Base-by-base conservation (phyloP, 64 coral and sea anemone species). In the Platygyra sinensis region DNA sequence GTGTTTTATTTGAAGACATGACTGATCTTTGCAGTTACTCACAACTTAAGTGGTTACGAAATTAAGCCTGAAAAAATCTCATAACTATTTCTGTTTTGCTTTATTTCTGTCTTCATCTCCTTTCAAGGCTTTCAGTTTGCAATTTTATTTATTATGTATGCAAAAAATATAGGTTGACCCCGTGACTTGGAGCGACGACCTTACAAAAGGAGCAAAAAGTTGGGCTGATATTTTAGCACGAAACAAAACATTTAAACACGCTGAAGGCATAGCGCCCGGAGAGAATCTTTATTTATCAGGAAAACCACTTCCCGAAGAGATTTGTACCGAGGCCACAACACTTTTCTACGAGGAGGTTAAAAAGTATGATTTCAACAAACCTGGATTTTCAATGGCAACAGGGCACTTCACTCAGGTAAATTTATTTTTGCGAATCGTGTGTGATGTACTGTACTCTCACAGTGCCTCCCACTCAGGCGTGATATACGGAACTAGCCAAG, bases 401-500 rank as follows among this genome's bases (percentile, higher is more conserved):
- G 92, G 92, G 8, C 92, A 94, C 69, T 94, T 94, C 33, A 94
- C 92, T 13, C 92, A 94, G 92, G 92, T 92, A 71, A 57, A 32
- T 13, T 75, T 46, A 46, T 6, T 46, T 46, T 46, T 46, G 42
- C 42, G 42, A 5, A 46, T 46, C 42, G 5, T 46, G 42, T 46
- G 42, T 46, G 0, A 46, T 46, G 3, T 46, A 46, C 42, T 46
- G 4, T 46, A 46, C 42, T 6, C 42, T 46, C 42, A 6, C 42
- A 46, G 42, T 46, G 42, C 42, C 42, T 46, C 42, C 6, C 42
- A 7, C 42, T 8, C 5, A 46, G 42, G 5, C 5, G 38, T 39
- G n/a, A n/a, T n/a, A 36, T 36, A 36, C 3, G 3, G 33, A 36
- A 36, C 3, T 36, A 36, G 33, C 33, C 33, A 36, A 36, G 33